Evolutionary conservation across 2,888 invertebrate species (phyloP).

Genomic region (Synanthedon myopaeformis): DNA sequence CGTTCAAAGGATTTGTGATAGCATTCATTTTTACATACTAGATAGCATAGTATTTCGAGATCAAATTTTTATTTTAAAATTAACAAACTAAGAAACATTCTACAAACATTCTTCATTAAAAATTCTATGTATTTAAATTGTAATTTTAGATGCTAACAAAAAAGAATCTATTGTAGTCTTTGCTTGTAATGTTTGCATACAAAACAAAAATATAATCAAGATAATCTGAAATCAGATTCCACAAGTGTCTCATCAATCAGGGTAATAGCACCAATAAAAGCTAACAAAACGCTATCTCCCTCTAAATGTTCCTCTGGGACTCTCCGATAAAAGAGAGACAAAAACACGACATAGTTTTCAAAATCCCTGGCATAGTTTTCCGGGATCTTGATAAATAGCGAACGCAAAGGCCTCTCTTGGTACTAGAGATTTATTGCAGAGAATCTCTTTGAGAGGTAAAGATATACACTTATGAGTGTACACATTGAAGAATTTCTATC

Average conservation of each 20-base stretch:
- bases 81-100: too few relatives aligned
- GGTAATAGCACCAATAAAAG: constrained; percentile 9
- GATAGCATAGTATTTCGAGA: too few relatives aligned
- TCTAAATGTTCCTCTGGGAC: constrained; percentile 31
- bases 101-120: too few relatives aligned
- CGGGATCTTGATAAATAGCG: constrained; percentile 46
- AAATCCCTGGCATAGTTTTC: constrained; percentile 3
- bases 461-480: constrained; percentile 41
- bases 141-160: too few relatives aligned
- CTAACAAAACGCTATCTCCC: constrained; percentile 11
- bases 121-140: too few relatives aligned
- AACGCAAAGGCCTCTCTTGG: constrained; percentile 33
- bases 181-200: too few relatives aligned
- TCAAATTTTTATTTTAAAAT: too few relatives aligned
- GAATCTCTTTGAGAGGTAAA: constrained; percentile 37
- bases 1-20: too few relatives aligned
- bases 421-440: constrained; percentile 50
- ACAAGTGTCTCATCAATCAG: constrained; percentile 14
- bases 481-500: not conserved
- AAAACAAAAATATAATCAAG: too few relatives aligned
- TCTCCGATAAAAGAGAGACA: constrained; percentile 17
- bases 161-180: too few relatives aligned
- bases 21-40: too few relatives aligned
- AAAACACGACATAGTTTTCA: constrained; percentile 7
- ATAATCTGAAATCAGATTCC: constrained; percentile 3